phyloP scores from a whole-genome alignment of 2,113 vertebrate species.

The Condylura cristata region DNA sequence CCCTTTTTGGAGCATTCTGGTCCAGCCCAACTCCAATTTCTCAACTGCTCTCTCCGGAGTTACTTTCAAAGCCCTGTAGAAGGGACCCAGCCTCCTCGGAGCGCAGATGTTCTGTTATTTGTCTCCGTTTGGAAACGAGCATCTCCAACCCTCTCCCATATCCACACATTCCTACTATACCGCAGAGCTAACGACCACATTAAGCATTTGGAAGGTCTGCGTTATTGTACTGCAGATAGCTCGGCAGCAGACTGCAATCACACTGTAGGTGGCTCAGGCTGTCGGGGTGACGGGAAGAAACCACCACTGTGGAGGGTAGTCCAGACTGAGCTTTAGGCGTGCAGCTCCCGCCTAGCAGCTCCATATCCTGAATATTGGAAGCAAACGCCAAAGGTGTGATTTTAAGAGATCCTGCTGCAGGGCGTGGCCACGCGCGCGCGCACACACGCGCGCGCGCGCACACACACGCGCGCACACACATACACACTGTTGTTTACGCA shows the following conservation, averaged over 20 bases:
- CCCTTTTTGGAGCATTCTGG: conserved; percentile 32
- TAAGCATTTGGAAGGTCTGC: conserved; percentile 66
- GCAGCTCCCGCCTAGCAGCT: neutral
- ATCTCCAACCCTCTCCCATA: conserved; percentile 40
- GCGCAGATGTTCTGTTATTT: conserved; percentile 71
- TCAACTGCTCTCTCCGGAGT: conserved; percentile 39
- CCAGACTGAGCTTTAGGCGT: conserved; percentile 18
- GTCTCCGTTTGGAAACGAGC: conserved; percentile 57
- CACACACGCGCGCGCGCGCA: no score
- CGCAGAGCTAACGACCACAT: conserved; percentile 64
- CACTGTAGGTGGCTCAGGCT: conserved; percentile 44
- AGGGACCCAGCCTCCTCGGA: no score
- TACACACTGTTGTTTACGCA: conserved; percentile 37
- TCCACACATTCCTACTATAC: conserved; percentile 46
- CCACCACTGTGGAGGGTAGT: conserved; percentile 38
- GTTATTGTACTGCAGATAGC: conserved; percentile 43
- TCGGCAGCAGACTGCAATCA: conserved; percentile 53
- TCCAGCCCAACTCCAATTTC: conserved; percentile 50
- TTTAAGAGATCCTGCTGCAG: conserved; percentile 53
- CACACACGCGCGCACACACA: no score
- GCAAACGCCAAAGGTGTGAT: conserved; percentile 56
- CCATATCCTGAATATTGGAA: conserved; percentile 45
- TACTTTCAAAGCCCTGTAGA: conserved; percentile 55
- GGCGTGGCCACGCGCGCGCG: neutral
- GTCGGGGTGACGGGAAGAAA: conserved; percentile 44